Evolutionary conservation across 2,797 vertebrate species (phyloP), one percentile per base, ranked within the genome.

Genomic region (Uromys caudimaculatus): DNA sequence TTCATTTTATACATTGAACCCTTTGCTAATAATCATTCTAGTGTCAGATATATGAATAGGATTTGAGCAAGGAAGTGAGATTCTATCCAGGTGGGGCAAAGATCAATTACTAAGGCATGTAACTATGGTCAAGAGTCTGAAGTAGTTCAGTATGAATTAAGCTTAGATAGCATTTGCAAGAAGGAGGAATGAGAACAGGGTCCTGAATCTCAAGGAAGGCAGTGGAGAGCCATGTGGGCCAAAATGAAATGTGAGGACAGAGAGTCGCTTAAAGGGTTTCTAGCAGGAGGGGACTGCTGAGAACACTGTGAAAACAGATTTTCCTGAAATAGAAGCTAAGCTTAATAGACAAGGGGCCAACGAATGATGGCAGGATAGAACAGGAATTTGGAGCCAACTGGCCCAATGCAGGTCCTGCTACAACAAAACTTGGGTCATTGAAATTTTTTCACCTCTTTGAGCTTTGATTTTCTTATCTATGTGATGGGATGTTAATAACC

Each of bases 311-410:
- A 47, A 12, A 67, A 3, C 56, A 91, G 29, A 32, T 91, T 83
- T 95, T 96, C 58, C 83, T 93, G 35, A 94, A 92, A n/a, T 35
- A 86, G 60, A 86, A 91, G 16, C 1, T 86, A 90, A 86, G 23
- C 17, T 27, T 91, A 5, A 50, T 29, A 73, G 7, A 27, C 56
- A 10, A 71, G 19, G 38, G 47, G n/a, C 73, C 85, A 91, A 95
- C 60, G 47, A 10, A 85, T 32, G 21, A 17, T 89, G 56, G 54
- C 41, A 88, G 75, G 54, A 50, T 77, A 44, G 17, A 35, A 6
- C 4, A 71, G 23, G 21, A 27, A 52, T 52, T 88, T 4, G 54
- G 47, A 90, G 3, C 38, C 50, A 62, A 6, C 12, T 75, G 16
- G 13, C 24, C 47, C 71, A 56, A 67, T 52, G 35, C 21, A 91